Percentiles rank a stretch among this genome's conserved stretches.
Evolutionary conservation across 2,113 vertebrate genomes (phyloP).

Genomic region (Baryphthengus martii): DNA sequence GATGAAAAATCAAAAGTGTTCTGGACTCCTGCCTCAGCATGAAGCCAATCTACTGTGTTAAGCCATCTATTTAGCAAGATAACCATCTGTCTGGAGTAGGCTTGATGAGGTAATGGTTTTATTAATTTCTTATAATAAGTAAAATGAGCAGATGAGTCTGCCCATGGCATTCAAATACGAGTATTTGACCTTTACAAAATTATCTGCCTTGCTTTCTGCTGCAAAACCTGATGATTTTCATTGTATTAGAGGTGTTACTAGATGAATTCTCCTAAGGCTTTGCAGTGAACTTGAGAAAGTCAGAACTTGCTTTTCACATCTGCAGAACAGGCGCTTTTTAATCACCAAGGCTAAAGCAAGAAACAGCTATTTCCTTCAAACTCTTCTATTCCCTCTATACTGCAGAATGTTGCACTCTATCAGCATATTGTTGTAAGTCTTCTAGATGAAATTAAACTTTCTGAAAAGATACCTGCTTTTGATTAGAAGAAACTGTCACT

Average conservation of each 20-base stretch:
- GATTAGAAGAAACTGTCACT: not conserved
- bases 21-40: not conserved
- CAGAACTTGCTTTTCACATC: not conserved
- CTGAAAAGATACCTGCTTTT: not conserved
- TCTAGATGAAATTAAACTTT: not conserved
- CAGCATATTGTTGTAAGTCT: not conserved
- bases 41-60: not conserved
- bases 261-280: not conserved
- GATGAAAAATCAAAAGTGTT: not conserved
- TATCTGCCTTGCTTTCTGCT: not conserved
- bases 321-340: not conserved
- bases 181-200: not conserved
- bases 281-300: not conserved
- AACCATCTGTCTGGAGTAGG: constrained; percentile 6
- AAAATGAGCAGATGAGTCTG: not conserved
- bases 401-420: not conserved
- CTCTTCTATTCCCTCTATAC: not conserved
- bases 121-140: constrained; percentile 29
- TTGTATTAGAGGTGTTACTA: not conserved
- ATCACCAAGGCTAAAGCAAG: not conserved
- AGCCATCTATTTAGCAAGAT: constrained; percentile 23
- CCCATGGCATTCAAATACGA: not conserved
- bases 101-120: constrained; percentile 30
- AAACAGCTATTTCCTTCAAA: not conserved
- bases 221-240: not conserved